phyloP scores from a whole-genome alignment of 2,113 vertebrate genomes.

The Bos javanicus region DNA sequence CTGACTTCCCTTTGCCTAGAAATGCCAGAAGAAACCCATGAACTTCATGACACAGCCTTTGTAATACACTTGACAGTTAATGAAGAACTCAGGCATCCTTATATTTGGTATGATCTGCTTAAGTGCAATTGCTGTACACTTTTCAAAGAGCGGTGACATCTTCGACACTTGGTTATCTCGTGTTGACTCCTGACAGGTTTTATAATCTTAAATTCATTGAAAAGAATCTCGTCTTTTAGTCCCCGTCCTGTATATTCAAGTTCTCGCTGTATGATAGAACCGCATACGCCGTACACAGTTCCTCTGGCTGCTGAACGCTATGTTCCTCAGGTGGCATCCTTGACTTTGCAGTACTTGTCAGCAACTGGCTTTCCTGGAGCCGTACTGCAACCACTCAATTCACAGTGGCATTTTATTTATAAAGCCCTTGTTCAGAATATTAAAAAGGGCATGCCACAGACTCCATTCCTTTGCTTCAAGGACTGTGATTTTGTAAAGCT shows the following conservation, averaged over 20 bases:
- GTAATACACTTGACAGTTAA: not conserved
- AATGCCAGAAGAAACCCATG: slow-evolving; percentile 27
- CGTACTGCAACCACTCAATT: not conserved
- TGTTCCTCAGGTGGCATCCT: slow-evolving; percentile 41
- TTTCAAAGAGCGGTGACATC: slow-evolving; percentile 17
- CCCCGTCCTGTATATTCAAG: slow-evolving; percentile 13
- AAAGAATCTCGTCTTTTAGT: slow-evolving; percentile 14
- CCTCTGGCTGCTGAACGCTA: not conserved
- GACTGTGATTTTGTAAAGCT: slow-evolving; percentile 7
- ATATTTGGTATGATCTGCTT: not conserved
- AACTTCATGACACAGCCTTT: not conserved
- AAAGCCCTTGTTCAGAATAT: slow-evolving; percentile 55
- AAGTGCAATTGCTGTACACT: not conserved
- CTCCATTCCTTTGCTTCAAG: slow-evolving; percentile 51
- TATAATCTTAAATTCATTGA: slow-evolving; percentile 12
- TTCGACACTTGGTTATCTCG: slow-evolving; percentile 20
- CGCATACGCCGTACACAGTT: rapidly evolving
- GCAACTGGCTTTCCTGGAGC: slow-evolving; percentile 16
- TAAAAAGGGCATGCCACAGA: slow-evolving; percentile 11
- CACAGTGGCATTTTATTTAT: slow-evolving; percentile 41
- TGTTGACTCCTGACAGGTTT: not conserved
- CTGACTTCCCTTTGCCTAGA: slow-evolving; percentile 9
- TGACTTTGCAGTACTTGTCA: slow-evolving; percentile 63
- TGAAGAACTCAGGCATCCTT: not conserved
- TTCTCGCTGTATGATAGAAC: slow-evolving; percentile 22